A percentile compares a stretch with the other conserved stretches of the same genome.
Conservation (phyloP, 2,113 vertebrate genomes). For the Rattus norvegicus region GRCr8 NC_086024.1:96751501-96752000, state of each 20-base stretch:
- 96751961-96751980: background rate
- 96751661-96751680: background rate
- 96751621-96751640: background rate
- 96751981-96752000: background rate
- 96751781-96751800: background rate
- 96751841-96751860: too few relatives aligned
- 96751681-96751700: constrained; percentile 18
- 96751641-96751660: background rate
- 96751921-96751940: background rate
- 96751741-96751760: background rate
- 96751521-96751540: background rate
- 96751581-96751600: background rate
- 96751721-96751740: background rate
- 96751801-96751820: background rate
- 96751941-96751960: background rate
- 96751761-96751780: background rate
- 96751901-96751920: background rate
- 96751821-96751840: background rate
- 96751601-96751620: too few relatives aligned
- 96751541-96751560: background rate
- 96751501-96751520: background rate
- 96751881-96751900: background rate
- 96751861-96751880: background rate
- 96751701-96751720: background rate
- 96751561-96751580: background rate